Evolutionary conservation across 1,140 invertebrate species (phyloP).

Genomic region (Coelopa frigida): DNA sequence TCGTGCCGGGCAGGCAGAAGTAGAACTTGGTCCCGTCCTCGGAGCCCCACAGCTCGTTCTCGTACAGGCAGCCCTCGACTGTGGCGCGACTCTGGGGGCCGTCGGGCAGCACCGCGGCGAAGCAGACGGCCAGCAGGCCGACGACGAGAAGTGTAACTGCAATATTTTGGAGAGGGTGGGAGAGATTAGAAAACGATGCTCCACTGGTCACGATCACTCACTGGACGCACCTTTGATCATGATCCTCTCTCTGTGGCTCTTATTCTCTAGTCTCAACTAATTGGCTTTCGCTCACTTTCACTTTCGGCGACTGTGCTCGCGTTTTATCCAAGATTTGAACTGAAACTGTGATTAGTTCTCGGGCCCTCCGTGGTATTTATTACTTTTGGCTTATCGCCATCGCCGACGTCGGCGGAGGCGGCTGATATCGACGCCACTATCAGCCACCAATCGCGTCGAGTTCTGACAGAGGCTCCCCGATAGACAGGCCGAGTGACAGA

Average conservation of each 20-base stretch:
- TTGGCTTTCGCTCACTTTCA: not conserved
- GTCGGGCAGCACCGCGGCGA: not conserved
- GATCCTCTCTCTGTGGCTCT: too few relatives aligned
- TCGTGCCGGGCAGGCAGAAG: conserved; percentile 20
- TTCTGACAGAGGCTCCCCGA: too few relatives aligned
- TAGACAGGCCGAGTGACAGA: too few relatives aligned
- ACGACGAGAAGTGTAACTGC: conserved; percentile 9
- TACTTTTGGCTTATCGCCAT: too few relatives aligned
- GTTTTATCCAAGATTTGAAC: not conserved
- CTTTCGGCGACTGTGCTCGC: not conserved
- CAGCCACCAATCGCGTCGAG: too few relatives aligned
- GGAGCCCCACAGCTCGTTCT: conserved; percentile 22
- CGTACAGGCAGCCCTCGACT: conserved; percentile 15
- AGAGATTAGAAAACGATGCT: too few relatives aligned
- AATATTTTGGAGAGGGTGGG: conserved; percentile 5
- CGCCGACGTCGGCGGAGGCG: too few relatives aligned
- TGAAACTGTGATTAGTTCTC: not conserved
- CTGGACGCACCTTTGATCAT: too few relatives aligned
- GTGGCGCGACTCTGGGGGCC: not conserved
- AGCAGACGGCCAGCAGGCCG: conserved; percentile 3
- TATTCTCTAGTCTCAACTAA: too few relatives aligned
- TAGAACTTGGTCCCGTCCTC: conserved; percentile 20
- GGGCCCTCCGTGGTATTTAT: too few relatives aligned
- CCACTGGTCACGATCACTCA: too few relatives aligned
- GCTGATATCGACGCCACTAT: too few relatives aligned